Base-by-base conservation (phyloP, 1,140 invertebrate species). In the Megathymus violae region DNA sequence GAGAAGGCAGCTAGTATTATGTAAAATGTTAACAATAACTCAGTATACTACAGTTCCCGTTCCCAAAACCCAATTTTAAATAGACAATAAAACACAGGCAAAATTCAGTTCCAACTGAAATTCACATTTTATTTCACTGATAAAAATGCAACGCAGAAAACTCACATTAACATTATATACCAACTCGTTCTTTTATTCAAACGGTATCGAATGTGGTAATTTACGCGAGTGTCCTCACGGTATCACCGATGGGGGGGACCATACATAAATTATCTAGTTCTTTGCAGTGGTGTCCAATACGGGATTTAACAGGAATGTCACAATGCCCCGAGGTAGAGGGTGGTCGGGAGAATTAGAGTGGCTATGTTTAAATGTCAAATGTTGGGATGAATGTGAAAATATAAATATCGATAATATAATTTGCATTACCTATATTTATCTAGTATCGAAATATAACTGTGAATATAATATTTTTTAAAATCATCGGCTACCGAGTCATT, bases 231-330 rank as follows among this genome's bases (percentile, higher is more conserved):
- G 52, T 58, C 52, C 40, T 58, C 40, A 58, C 52, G 25, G 52
- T 58, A 58, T 58, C 52, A 58, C 25, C 52, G 25, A 19, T 56
- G 22, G 52, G 52, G n/a, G 52, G 52, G 40, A 58, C 52, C 56
- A 65, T 74, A 68, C 70, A 71, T 74, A 71, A 74, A 64, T 66
- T 70, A 67, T 62, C 64, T 52, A 71, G 69, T 68, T 74, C 65
- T 68, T 62, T 68, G 65, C 62, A 66, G 19, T 15, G 52, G 40
- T 44, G 52, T 68, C 71, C 64, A 68, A 71, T 62, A 62, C 65
- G 56, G 70, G 71, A 47, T 63, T 66, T 71, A 74, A 67, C 62
- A 59, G 68, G 62, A 74, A 58, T 70, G 62, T 61, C 67, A 60
- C 52, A 27, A 56, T 51, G 40, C 62, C 51, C 50, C 22, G 54